A percentile compares a stretch with the other conserved stretches of the same genome.
Evolutionary conservation across 2,113 vertebrate species (phyloP).

Genomic region (Taxidea taxus): DNA sequence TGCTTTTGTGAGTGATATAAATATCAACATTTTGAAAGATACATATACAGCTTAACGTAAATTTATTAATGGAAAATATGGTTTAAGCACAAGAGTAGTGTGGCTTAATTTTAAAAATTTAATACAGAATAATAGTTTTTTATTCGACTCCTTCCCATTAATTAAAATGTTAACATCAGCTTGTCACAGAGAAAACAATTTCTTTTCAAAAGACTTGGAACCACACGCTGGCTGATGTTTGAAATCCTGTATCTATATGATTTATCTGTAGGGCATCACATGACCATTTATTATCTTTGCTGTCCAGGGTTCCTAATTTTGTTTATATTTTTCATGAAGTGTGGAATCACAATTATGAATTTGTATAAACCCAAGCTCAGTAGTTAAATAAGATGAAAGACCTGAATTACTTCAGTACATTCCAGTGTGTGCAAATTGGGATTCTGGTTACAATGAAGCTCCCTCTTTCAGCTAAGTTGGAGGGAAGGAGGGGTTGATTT

Average conservation of each 20-base stretch:
- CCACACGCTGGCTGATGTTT: constrained; percentile 73
- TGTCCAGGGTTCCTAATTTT: constrained; percentile 60
- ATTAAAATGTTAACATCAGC: constrained; percentile 47
- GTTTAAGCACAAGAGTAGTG: constrained; percentile 50
- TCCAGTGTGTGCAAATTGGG: not conserved
- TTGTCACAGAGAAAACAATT: constrained; percentile 45
- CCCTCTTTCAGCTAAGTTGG: not conserved
- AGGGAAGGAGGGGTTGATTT: not conserved
- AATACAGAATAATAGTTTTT: constrained; percentile 68
- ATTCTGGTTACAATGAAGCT: not conserved
- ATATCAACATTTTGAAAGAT: constrained; percentile 68
- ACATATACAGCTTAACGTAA: constrained; percentile 62
- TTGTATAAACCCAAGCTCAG: constrained; percentile 47
- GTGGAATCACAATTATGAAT: constrained; percentile 73
- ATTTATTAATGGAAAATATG: constrained; percentile 75
- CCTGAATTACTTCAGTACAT: constrained; percentile 11
- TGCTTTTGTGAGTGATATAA: constrained; percentile 57
- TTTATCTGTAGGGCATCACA: constrained; percentile 74
- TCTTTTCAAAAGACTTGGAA: constrained; percentile 68
- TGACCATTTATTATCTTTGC: constrained; percentile 77
- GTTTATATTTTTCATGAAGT: constrained; percentile 71
- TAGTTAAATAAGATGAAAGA: constrained; percentile 64
- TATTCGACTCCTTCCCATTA: constrained; percentile 61
- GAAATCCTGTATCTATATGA: constrained; percentile 76
- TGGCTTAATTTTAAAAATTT: constrained; percentile 42